Evolutionary conservation across 2,797 vertebrate species (phyloP), one percentile per base, ranked within the genome.

Genomic region (Coluber constrictor): DNA sequence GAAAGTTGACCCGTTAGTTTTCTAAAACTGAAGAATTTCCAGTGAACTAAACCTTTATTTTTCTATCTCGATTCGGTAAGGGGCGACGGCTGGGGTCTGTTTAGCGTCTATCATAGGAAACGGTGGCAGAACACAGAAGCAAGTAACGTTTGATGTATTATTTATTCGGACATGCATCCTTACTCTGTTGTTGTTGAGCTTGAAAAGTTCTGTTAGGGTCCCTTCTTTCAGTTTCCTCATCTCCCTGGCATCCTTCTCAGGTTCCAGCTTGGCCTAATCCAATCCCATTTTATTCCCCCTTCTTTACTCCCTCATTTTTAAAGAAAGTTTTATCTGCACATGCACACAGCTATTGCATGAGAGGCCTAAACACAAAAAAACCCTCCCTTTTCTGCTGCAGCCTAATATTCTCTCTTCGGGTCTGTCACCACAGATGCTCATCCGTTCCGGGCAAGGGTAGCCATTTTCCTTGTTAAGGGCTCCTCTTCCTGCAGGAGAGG

Each of bases 1-100:
- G n/a, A 74, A 87, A 92, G 96, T 90, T 90, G 12, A 94, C 96
- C 95, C 95, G 94, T 97, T 98, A 97, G 96, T 98, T 98, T 98
- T 98, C 97, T 98, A 98, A 60, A 93, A 97, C 96, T 94, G 97
- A 97, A 97, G 97, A 97, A 96, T 97, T 98, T 97, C 97, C 97
- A 97, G 97, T 97, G 97, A 97, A 97, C 97, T 97, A 98, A 96
- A 98, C 97, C 97, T 98, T 98, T 98, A 98, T 98, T 98, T 98
- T 98, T 98, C 97, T 98, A 98, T 96, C 96, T 97, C 18, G 32
- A 92, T 97, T 97, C 94, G 95, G 97, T 95, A 95, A 94, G 95
- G 95, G 96, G 95, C 94, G 95, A 95, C 96, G 94, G 94, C 96
- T 94, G 95, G 95, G 96, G 96, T 93, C 94, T 94, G 93, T 95